Evolutionary conservation across 2,797 vertebrate genomes (phyloP).

Genomic region (Silurus aristotelis): DNA sequence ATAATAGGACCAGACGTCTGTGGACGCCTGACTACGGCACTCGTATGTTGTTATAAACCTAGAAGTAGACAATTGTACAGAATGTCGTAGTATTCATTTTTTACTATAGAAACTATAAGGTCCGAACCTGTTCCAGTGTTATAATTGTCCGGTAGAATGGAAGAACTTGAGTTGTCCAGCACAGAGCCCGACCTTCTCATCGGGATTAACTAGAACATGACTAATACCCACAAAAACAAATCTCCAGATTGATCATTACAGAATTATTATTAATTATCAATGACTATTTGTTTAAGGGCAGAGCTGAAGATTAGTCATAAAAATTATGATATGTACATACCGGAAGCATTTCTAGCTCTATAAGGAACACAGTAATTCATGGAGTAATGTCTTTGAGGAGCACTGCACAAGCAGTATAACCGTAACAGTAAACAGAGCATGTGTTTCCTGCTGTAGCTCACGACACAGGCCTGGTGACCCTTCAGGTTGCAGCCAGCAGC

Average conservation of each 20-base stretch:
- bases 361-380: neutral
- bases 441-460: slow-evolving; percentile 77
- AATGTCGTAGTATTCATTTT: neutral
- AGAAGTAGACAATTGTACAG: neutral
- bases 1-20: neutral
- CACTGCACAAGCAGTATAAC: neutral
- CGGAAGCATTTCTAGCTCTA: too few relatives aligned
- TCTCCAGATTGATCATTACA: too few relatives aligned
- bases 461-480: slow-evolving; percentile 95
- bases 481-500: slow-evolving; percentile 96
- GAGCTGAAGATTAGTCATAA: too few relatives aligned
- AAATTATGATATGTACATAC: too few relatives aligned
- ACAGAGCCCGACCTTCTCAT: too few relatives aligned
- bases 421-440: neutral
- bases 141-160: too few relatives aligned
- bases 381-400: neutral
- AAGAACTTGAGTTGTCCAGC: too few relatives aligned
- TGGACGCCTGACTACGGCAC: neutral
- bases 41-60: neutral
- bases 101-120: neutral
- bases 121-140: neutral
- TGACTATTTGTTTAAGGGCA: too few relatives aligned
- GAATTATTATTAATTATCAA: too few relatives aligned
- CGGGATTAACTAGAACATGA: too few relatives aligned
- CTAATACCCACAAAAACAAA: too few relatives aligned